phyloP scores from a whole-genome alignment of 2,113 vertebrate species.

The Clarias macrocephalus region DNA sequence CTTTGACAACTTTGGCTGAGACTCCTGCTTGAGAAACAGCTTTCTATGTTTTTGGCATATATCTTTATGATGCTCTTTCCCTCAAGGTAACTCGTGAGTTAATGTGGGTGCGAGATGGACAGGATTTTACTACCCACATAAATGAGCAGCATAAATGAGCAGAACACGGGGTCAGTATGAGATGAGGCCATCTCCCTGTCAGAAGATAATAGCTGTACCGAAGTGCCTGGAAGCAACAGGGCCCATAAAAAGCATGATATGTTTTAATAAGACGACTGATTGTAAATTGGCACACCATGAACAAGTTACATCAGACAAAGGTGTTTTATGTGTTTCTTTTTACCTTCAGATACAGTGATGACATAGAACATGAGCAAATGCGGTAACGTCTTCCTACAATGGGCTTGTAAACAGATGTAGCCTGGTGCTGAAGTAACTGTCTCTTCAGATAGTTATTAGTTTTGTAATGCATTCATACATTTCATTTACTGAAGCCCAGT shows the following conservation, averaged over 20 bases:
- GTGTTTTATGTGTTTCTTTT: conserved; percentile 49
- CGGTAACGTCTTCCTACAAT: conserved; percentile 51
- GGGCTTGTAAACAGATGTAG: conserved; percentile 57
- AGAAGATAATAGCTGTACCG: conserved; percentile 46
- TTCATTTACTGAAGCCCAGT: background rate
- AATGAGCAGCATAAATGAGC: conserved; percentile 46
- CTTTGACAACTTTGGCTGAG: conserved; percentile 36
- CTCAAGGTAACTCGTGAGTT: conserved; percentile 56
- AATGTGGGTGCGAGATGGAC: conserved; percentile 47
- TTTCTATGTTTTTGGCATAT: conserved; percentile 15
- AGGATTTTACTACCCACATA: conserved; percentile 59
- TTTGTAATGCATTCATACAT: conserved; percentile 13
- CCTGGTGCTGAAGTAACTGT: background rate
- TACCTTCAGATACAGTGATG: conserved; percentile 48
- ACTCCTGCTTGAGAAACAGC: conserved; percentile 27
- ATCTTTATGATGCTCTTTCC: conserved; percentile 41
- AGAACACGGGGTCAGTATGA: conserved; percentile 48
- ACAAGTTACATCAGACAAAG: conserved; percentile 39
- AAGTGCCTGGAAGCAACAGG: conserved; percentile 47
- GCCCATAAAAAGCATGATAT: conserved; percentile 54
- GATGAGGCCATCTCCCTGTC: conserved; percentile 38
- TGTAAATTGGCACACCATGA: conserved; percentile 59
- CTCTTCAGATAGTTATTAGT: background rate
- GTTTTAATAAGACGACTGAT: conserved; percentile 61
- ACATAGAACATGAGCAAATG: conserved; percentile 57